Conservation (phyloP, 92 coral and sea anemone species). For the Phymanthus crucifer region DNA sequence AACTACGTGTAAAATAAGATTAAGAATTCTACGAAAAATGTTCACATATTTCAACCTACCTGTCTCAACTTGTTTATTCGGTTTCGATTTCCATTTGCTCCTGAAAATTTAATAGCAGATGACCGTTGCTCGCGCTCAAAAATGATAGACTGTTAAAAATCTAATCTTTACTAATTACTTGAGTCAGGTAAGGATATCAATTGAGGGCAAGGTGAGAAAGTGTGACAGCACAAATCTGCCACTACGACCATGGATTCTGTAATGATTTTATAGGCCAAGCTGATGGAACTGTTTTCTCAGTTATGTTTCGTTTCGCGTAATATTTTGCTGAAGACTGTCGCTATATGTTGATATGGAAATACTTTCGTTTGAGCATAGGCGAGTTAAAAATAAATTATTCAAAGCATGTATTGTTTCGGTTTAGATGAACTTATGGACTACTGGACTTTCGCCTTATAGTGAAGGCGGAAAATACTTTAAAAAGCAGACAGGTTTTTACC, state of each 20-base stretch:
- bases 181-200: too few species aligned
- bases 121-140: too few species aligned
- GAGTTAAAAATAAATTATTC: not conserved
- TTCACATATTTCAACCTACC: not conserved
- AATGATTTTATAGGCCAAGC: not conserved
- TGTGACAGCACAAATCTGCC: too few species aligned
- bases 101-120: too few species aligned
- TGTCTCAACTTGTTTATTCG: not conserved
- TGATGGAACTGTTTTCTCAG: not conserved
- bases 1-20: too few species aligned
- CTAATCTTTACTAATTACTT: not conserved
- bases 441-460: not conserved
- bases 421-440: not conserved
- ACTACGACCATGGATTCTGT: not conserved
- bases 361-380: constrained; percentile 10
- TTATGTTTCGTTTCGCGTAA: constrained; percentile 30
- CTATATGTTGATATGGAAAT: not conserved
- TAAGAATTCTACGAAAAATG: too few species aligned
- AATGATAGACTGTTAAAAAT: too few species aligned
- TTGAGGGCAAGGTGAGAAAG: too few species aligned
- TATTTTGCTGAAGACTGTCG: constrained; percentile 4
- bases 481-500: too few species aligned
- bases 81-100: not conserved
- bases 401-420: not conserved
- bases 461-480: too few species aligned